Conservation (phyloP, 1,140 invertebrate species). For the Leptinotarsa lineolata region DNA sequence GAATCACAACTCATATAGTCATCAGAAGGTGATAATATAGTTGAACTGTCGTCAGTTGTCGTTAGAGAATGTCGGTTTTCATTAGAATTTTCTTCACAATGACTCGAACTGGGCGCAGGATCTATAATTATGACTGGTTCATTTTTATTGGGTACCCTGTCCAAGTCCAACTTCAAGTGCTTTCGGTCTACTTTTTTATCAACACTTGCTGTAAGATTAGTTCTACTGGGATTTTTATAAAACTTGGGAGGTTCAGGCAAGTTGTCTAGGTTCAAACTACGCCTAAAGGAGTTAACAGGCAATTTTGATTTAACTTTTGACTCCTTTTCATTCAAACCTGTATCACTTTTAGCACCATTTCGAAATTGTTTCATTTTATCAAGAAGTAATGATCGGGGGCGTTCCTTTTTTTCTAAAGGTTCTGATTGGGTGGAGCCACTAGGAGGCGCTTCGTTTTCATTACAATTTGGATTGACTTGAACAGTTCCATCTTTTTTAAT, state of each 20-base stretch:
- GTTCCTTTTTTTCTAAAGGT: constrained; percentile 36
- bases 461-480: constrained; percentile 18
- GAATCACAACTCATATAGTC: constrained; percentile 69
- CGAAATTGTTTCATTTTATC: constrained; percentile 46
- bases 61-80: constrained; percentile 57
- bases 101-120: constrained; percentile 55
- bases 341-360: constrained; percentile 38
- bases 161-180: constrained; percentile 71
- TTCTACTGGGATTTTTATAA: constrained; percentile 25
- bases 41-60: constrained; percentile 53
- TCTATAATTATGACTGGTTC: constrained; percentile 58
- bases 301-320: constrained; percentile 49
- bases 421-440: constrained; percentile 33
- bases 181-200: constrained; percentile 52
- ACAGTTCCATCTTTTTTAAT: constrained; percentile 31
- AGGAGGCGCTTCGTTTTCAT: constrained; percentile 31
- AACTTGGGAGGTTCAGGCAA: constrained; percentile 38
- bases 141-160: constrained; percentile 63
- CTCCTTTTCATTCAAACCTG: constrained; percentile 32
- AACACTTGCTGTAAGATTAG: constrained; percentile 25
- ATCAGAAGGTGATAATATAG: constrained; percentile 64
- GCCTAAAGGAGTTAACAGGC: constrained; percentile 48
- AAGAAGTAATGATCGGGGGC: constrained; percentile 42
- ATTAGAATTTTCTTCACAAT: constrained; percentile 52
- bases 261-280: constrained; percentile 50